A percentile compares a stretch with the other conserved stretches of the same genome.
These are phyloP conservation scores for Moxostoma hubbsi DNA, from an alignment of 2,797 vertebrate genomes.

Conservation along the genomic window DNA sequence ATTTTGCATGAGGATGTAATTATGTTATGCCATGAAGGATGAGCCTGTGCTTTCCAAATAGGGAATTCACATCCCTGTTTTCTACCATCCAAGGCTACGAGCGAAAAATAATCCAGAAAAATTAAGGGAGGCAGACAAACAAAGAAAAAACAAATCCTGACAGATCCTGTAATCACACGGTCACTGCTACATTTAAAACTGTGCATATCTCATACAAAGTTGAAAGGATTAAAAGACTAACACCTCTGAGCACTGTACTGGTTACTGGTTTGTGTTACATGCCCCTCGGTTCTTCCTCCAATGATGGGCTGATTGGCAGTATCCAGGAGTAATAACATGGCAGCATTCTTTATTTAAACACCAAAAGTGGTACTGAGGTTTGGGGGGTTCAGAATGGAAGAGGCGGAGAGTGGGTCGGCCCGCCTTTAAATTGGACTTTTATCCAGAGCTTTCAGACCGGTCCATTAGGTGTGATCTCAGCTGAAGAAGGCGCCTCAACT, in stretches of 20 bases:
- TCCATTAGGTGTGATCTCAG: conserved; percentile 78
- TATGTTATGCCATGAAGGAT: conserved; percentile 66
- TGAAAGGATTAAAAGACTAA: conserved; percentile 73
- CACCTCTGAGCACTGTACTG: conserved; percentile 66
- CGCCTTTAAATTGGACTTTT: conserved; percentile 44
- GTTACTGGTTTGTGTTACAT: conserved; percentile 64
- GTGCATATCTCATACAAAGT: conserved; percentile 70
- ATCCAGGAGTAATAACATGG: conserved; percentile 80
- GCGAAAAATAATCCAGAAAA: conserved; percentile 67
- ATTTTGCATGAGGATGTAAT: conserved; percentile 59
- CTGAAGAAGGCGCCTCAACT: conserved; percentile 65
- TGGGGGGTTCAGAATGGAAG: conserved; percentile 61
- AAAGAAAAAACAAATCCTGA: conserved; percentile 59
- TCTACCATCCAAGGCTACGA: conserved; percentile 55
- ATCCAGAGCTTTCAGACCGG: conserved; percentile 72
- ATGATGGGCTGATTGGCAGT: conserved; percentile 77
- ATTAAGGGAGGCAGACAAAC: conserved; percentile 32
- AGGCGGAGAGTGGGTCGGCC: conserved; percentile 61
- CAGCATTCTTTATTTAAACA: conserved; percentile 79
- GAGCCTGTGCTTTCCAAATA: conserved; percentile 76
- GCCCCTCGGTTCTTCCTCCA: conserved; percentile 63
- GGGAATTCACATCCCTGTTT: conserved; percentile 64
- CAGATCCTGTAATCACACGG: conserved; percentile 66
- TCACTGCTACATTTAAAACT: conserved; percentile 83
- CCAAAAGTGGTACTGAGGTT: conserved; percentile 73